phyloP scores from a whole-genome alignment of 2,113 vertebrate genomes.

The western clawed frog (Xenopus tropicalis) region UCB_Xtro_10.0 CM004450.2:96441501-96442000 shows the following conservation, averaged over 20 bases:
- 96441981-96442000: constrained; percentile 37
- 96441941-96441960: constrained; percentile 30
- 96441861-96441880: constrained; percentile 3
- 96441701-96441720: constrained; percentile 58
- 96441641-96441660: fast-evolving
- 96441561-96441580: too few species aligned
- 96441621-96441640: not conserved
- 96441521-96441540: too few species aligned
- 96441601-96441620: not conserved
- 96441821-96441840: constrained; percentile 68
- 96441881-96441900: constrained; percentile 13
- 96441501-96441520: too few species aligned
- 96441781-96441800: constrained; percentile 62
- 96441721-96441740: not conserved
- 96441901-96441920: constrained; percentile 11
- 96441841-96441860: constrained; percentile 33
- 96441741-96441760: constrained; percentile 28
- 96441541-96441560: too few species aligned
- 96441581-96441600: too few species aligned
- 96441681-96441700: constrained; percentile 48
- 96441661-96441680: fast-evolving
- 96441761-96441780: constrained; percentile 70
- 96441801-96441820: constrained; percentile 55
- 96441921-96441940: not conserved
- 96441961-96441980: constrained; percentile 14